phyloP scores from a whole-genome alignment of 2,888 invertebrate genomes.

The Tetropium fuscum region DNA sequence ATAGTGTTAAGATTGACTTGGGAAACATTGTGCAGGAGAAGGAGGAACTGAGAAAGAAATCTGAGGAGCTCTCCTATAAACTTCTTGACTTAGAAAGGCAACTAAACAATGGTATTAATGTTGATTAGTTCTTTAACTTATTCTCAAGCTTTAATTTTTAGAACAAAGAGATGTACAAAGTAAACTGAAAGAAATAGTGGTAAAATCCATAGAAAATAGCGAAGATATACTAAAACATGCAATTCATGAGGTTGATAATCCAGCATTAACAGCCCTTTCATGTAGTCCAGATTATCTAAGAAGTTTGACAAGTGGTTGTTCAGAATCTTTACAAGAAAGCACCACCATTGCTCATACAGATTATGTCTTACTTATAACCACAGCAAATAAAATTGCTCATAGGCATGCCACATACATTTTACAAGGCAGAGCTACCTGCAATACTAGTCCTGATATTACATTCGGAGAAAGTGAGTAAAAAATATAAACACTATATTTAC shows the following conservation, averaged over 20 bases:
- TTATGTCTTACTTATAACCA: constrained; percentile 60
- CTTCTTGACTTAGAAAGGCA: constrained; percentile 63
- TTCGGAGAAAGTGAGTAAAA: constrained; percentile 73
- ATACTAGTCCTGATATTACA: constrained; percentile 78
- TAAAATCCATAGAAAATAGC: constrained; percentile 58
- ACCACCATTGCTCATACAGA: constrained; percentile 57
- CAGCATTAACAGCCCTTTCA: constrained; percentile 73
- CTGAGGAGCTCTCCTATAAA: constrained; percentile 53
- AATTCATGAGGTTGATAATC: constrained; percentile 75
- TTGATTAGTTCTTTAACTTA: neutral
- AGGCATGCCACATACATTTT: constrained; percentile 73
- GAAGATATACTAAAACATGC: constrained; percentile 60
- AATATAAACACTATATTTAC: neutral
- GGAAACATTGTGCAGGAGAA: constrained; percentile 78
- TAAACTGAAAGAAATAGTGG: constrained; percentile 53
- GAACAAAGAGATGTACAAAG: constrained; percentile 53
- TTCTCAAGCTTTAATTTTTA: constrained; percentile 33
- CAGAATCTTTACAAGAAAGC: constrained; percentile 61
- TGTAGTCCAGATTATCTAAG: constrained; percentile 74
- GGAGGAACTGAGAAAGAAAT: constrained; percentile 67
- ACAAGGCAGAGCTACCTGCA: constrained; percentile 82
- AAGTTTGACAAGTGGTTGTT: constrained; percentile 63
- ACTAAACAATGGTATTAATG: constrained; percentile 58
- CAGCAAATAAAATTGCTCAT: constrained; percentile 70
- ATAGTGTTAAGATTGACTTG: constrained; percentile 73